Base-by-base conservation (phyloP, 35 echinoderm and acorn worm genomes). In the Chiridota heheva region DNA sequence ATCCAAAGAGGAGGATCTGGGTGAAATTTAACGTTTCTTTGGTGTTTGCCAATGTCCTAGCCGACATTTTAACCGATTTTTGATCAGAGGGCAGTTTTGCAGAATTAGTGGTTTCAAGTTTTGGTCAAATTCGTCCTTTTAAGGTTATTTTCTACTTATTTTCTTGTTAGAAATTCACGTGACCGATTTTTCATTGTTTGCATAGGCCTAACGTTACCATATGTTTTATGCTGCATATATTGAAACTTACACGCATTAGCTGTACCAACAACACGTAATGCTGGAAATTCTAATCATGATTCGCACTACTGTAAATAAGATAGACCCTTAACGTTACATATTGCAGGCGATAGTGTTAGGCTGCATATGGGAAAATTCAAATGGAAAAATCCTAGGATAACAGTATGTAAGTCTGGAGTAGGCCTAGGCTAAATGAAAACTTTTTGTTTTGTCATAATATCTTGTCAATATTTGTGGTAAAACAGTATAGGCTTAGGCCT, bases 41-140 rank as follows among this genome's bases (percentile, higher is more conserved):
- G 75, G 75, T 58, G 75, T 78, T 78, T 78, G 75, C 75, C 75
- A 78, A 78, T 78, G 75, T 78, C 75, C 62, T 78, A 58, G 42
- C 34, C 40, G 34, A 57, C 28, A 40, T 60, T 60, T 17, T 40
- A 18, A 60, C 36, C 51, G 58, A 20, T 60, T n/a, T 27, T 62
- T 33, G 62, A 60, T 60, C 75, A 78, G 75, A 78, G 75, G 75
- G 62, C 75, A 78, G 75, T 58, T 78, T 78, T 78, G 75, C 75
- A 78, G 75, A 78, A 78, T 26, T 42, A 10, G 58, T 78, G 75
- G 75, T 40, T 61, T 78, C 75, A 78, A 33, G 75, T 78, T 78
- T 78, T 78, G 75, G 29, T 78, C 75, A n/a, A n/a, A 42, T 49
- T 78, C 56, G 56, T 30, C 70, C n/a, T 66, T 74, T 27, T 51